Evolutionary conservation across 2,888 invertebrate genomes (phyloP).

Genomic region (Nezara viridula): DNA sequence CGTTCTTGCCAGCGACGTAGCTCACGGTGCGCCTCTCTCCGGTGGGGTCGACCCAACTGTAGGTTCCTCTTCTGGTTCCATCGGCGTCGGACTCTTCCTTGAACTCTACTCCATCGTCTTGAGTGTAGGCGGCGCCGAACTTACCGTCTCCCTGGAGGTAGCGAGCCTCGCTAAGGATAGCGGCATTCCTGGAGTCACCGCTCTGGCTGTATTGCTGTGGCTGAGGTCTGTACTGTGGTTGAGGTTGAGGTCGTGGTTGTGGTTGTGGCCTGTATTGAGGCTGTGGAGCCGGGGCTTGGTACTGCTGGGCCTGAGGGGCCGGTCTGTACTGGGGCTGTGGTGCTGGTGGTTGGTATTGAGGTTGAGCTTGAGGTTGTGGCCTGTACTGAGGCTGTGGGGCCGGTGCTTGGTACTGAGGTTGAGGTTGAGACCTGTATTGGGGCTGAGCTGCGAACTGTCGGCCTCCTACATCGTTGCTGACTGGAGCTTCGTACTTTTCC

Average conservation of each 20-base stretch:
- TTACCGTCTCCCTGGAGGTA: slow-evolving; percentile 87
- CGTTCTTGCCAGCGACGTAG: slow-evolving; percentile 89
- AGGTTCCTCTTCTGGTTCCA: slow-evolving; percentile 85
- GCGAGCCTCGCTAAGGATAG: slow-evolving; percentile 86
- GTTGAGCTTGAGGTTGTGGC: slow-evolving; percentile 56
- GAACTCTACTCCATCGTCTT: slow-evolving; percentile 90
- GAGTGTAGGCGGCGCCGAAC: slow-evolving; percentile 87
- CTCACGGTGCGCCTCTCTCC: slow-evolving; percentile 85
- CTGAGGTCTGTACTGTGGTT: slow-evolving; percentile 47
- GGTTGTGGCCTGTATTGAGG: slow-evolving; percentile 52
- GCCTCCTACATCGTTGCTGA: slow-evolving; percentile 59
- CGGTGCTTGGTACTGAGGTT: slow-evolving; percentile 60
- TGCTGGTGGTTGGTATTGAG: slow-evolving; percentile 54
- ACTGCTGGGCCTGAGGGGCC: slow-evolving; percentile 10
- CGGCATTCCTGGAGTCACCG: slow-evolving; percentile 82
- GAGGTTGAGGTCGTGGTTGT: slow-evolving; percentile 50
- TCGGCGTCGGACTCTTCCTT: slow-evolving; percentile 90
- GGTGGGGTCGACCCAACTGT: slow-evolving; percentile 88
- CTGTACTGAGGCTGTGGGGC: slow-evolving; percentile 64
- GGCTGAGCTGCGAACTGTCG: slow-evolving; percentile 51
- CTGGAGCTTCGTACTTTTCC: slow-evolving; percentile 65
- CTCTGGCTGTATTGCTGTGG: slow-evolving; percentile 56
- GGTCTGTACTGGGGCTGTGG: slow-evolving; percentile 49
- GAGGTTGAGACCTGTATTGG: slow-evolving; percentile 53
- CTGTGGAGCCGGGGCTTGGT: slow-evolving; percentile 51